Conservation (phyloP, 92 coral and sea anemone genomes). For the Palythoa grandiflora region DNA sequence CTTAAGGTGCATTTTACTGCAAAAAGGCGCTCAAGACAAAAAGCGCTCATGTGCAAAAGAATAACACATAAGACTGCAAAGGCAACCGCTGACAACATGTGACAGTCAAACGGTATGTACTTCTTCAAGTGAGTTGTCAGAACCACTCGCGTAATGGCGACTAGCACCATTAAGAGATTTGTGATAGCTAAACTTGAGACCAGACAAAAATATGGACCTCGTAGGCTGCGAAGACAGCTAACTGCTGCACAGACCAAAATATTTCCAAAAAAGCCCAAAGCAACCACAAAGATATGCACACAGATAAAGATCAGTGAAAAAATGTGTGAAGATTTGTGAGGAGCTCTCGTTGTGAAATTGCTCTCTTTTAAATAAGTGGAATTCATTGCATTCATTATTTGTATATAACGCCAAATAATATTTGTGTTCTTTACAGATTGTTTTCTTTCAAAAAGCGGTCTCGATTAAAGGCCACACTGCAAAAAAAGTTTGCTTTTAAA, state of each 20-base stretch:
- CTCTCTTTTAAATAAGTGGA: not conserved
- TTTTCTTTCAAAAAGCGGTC: not conserved
- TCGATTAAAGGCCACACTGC: not conserved
- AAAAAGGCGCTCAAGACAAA: slow-evolving; percentile 28
- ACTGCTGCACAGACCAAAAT: slow-evolving; percentile 32
- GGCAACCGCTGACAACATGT: slow-evolving; percentile 33
- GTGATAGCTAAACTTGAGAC: slow-evolving; percentile 15
- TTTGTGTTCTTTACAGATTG: not conserved
- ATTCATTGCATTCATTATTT: not conserved
- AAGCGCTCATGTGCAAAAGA: slow-evolving; percentile 22
- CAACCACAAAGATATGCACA: slow-evolving; percentile 22
- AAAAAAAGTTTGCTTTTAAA: not conserved
- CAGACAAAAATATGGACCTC: slow-evolving; percentile 13
- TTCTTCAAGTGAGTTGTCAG: slow-evolving; percentile 11
- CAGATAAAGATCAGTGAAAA: slow-evolving; percentile 26
- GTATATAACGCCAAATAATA: not conserved
- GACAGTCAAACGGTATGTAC: slow-evolving; percentile 31
- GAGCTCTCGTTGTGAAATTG: slow-evolving; percentile 12
- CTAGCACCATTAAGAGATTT: slow-evolving; percentile 18
- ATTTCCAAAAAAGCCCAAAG: slow-evolving; percentile 31
- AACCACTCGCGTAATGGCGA: slow-evolving; percentile 21
- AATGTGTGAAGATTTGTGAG: not conserved
- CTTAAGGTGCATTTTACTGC: slow-evolving; percentile 33
- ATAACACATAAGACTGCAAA: slow-evolving; percentile 22
- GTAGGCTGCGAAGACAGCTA: slow-evolving; percentile 2